Base-by-base conservation (phyloP, 2,113 vertebrate genomes). In the Petromus typicus region DNA sequence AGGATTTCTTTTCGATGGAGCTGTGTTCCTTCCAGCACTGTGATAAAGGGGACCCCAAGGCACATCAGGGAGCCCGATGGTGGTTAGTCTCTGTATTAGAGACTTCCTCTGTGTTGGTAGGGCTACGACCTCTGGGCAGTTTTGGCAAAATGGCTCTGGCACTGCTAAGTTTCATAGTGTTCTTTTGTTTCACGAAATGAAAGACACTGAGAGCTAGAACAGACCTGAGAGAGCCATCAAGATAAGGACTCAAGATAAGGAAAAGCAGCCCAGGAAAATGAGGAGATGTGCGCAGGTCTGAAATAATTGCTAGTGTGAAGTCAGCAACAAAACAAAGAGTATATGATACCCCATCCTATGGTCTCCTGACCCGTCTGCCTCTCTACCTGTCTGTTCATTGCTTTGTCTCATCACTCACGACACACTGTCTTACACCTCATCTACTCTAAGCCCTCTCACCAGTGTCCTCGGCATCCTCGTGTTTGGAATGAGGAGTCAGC, bases 361-460 rank as follows among this genome's bases (percentile, higher is more conserved):
- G 23, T 73, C 18, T 5, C 17, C 18, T 10, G 10, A 8, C 48
- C 23, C 43, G 4, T 17, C 18, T 7, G 1, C 7, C 4, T 1
- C 0, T 56, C 57, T 7, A 5, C 34, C 71, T 8, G 22, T 57
- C 61, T 17, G 0, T 27, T 22, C 7, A 4, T 82, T 23, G 14
- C 1, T 57, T 51, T 54, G 16, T 59, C 17, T 83, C 45, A n/a
- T 30, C 9, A 23, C 69, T 40, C 12, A 0, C 54, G 22, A 37
- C 10, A 9, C 8, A 20, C n/a, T 2, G 0, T 66, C 20, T 37
- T 34, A 6, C 5, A 2, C 13, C 2, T 20, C 20, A 14, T 56
- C 32, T 78, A 0, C 37, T 37, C 18, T 16, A 27, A 64, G 0
- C 17, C 57, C 51, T 64, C 20, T 64, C 34, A 20, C 14, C 5